These are phyloP conservation scores for Halichondria panicea DNA, from an alignment of 37 sponge, comb jelly and placozoan species.

Conservation along the genomic window DNA sequence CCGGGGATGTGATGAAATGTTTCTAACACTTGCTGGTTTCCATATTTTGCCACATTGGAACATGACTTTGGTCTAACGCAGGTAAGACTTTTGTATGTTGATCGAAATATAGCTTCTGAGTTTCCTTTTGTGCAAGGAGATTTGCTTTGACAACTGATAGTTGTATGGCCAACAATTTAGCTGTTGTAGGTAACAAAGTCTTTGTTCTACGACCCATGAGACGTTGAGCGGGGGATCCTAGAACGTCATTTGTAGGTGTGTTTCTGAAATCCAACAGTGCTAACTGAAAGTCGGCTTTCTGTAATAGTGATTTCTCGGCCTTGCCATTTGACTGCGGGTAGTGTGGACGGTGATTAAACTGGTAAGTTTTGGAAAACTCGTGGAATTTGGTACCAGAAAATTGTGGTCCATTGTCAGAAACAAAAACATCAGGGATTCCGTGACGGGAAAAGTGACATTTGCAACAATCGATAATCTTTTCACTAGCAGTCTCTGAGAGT, in stretches of 20 bases:
- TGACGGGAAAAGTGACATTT: conserved; percentile 14
- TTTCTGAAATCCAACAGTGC: conserved; percentile 3
- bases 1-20: too few relatives aligned
- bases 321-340: conserved; percentile 31
- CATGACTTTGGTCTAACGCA: background rate
- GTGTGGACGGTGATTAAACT: conserved; percentile 16
- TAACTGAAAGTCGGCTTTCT: background rate
- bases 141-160: background rate
- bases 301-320: conserved; percentile 18
- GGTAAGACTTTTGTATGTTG: background rate
- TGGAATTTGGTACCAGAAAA: background rate
- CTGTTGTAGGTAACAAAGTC: background rate
- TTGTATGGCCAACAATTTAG: background rate
- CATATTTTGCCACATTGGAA: background rate
- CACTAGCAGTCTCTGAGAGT: conserved; percentile 9
- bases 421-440: conserved; percentile 8
- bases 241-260: background rate
- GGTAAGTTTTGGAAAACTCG: conserved; percentile 11
- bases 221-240: background rate
- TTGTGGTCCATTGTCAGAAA: conserved; percentile 37
- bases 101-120: background rate
- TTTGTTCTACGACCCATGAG: conserved; percentile 6
- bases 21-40: too few relatives aligned
- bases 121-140: background rate
- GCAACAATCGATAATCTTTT: background rate